A percentile compares a stretch with the other conserved stretches of the same genome.
Evolutionary conservation across 2,797 vertebrate species (phyloP).

Genomic region (Prunella strophiata): DNA sequence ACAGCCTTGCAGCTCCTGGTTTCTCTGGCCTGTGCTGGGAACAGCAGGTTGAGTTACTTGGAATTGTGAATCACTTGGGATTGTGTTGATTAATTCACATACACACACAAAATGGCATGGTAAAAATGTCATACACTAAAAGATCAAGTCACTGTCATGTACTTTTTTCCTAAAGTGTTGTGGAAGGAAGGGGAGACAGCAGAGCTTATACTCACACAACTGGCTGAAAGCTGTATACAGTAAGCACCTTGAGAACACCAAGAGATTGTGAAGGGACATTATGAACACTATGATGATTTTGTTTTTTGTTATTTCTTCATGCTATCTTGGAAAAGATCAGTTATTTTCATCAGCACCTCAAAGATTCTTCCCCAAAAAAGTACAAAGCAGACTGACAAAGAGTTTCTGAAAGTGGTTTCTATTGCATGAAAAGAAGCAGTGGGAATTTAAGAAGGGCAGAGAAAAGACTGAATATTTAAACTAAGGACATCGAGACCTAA

Average conservation of each 20-base stretch:
- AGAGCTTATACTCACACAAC: background rate
- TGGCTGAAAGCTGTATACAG: background rate
- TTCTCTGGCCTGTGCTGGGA: background rate
- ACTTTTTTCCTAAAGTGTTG: background rate
- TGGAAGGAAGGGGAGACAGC: background rate
- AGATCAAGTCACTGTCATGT: background rate
- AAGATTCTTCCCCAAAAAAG: background rate
- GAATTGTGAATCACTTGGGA: background rate
- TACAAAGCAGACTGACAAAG: background rate
- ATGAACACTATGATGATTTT: background rate
- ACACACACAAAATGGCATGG: background rate
- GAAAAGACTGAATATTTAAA: slow-evolving; percentile 39
- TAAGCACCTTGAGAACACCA: background rate
- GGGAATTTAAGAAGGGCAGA: slow-evolving; percentile 12
- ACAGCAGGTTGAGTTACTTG: background rate
- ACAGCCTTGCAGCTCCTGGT: background rate
- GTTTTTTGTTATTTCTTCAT: background rate
- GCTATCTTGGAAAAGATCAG: background rate
- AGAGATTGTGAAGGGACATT: background rate
- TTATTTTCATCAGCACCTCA: background rate
- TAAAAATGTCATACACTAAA: background rate
- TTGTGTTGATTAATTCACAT: background rate
- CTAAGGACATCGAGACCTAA: background rate
- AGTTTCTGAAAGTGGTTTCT: background rate
- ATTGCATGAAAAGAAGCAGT: background rate